Base-by-base conservation (phyloP, 2,113 vertebrate species). In the Arvicanthis niloticus region DNA sequence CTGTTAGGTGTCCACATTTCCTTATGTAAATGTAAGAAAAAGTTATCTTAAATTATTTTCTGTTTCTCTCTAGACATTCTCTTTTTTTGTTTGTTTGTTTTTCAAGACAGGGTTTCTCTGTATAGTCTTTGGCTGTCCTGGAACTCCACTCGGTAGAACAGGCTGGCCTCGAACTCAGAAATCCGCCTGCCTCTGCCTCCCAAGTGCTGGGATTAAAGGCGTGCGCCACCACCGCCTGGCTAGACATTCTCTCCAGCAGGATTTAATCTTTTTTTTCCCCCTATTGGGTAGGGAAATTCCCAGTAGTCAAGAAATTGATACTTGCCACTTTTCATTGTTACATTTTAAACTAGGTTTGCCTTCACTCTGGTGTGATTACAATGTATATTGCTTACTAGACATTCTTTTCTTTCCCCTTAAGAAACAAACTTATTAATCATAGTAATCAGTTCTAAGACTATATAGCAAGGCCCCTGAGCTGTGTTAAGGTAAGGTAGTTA, bases 281-380 rank as follows among this genome's bases (percentile, higher is more conserved):
- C 3, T 19, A 24, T 81, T 95, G 2, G 29, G 78, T 90, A 48
- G 82, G 94, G 77, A 82, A 97, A 93, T 97, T 96, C 77, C 77
- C 91, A 88, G 73, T 89, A 96, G 89, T 58, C 75, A 91, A 95
- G 93, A 96, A 96, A 87, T 86, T 9, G 78, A 89, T 96, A 96
- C 87, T 96, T 96, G 93, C 4, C 42, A 78, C 60, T 97, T 96
- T 96, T 93, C 72, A 80, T 94, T 95, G 92, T 86, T 93, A 84
- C 86, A 70, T 97, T 97, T 96, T 89, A 96, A 96, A 94, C 82
- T 70, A 84, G 22, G 24, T 86, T 95, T 96, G 65, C 67, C 48
- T 95, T 84, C 34, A 78, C 51, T 92, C 70, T 89, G 58, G 85
- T 96, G 22, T 67, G 81, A 81, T 88, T 92, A 94, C 45, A 34